Base-by-base conservation (phyloP, 2,113 vertebrate species). In the Pollimyrus isidori region DNA sequence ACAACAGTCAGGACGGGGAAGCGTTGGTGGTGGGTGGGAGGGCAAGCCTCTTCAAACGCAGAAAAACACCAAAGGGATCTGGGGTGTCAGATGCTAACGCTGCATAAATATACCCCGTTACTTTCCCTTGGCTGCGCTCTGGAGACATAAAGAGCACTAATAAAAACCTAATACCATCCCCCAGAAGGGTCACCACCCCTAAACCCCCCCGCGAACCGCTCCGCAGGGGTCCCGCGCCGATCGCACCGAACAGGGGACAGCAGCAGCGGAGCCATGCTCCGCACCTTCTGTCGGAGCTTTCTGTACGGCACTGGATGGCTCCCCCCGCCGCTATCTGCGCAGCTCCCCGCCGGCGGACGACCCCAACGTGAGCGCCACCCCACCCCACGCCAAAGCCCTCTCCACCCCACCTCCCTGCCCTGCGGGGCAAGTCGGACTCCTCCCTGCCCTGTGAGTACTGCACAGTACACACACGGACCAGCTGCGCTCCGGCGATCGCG, bases 331-430 rank as follows among this genome's bases (percentile, higher is more conserved):
- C 89, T 88, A 9, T 58, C 85, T 90, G 53, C 83, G 92, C 87
- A 90, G 87, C 87, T 86, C 45, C 3, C 42, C 21, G 82, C 11
- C 42, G 17, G 76, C 30, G 19, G 76, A 46, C 42, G 39, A 42
- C 35, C 88, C 89, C 85, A 90, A 84, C 89, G 53, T 90, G 91
- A 90, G 91, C 21, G 82, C 11, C 42, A 84, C 87, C 87, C 92
- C 92, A 83, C 87, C 88, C 92, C 92, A 83, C 87, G 87, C 92
- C 83, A 87, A 89, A 82, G 88, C 90, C 82, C 83, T 89, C 73
- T 58, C 26, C 89, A 69, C 53, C 39, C 89, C 84, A 89, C 88
- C 87, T 87, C 52, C 87, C 88, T 26, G 65, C 88, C 53, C 48
- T 56, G 80, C 69, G 42, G 86, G 83, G 56, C 23, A 49, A 62